Percentiles rank a stretch among this genome's conserved stretches.
These are phyloP conservation scores for Aramus guarauna DNA, from an alignment of 2,113 vertebrate species.

Conservation along the genomic window DNA sequence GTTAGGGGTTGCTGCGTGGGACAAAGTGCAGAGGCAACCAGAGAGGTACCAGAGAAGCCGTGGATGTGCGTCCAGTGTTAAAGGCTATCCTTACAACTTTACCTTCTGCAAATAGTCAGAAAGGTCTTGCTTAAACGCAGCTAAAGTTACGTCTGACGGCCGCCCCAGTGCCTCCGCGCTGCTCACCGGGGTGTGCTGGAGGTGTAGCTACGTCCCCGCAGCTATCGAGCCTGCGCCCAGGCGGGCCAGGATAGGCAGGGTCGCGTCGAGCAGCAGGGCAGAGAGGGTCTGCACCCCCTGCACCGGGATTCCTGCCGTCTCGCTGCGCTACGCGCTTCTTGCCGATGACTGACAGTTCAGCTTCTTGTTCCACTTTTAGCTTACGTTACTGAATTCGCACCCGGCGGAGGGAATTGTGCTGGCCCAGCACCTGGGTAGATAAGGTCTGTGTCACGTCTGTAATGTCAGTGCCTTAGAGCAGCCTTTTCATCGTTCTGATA, in stretches of 20 bases:
- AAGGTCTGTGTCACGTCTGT: background rate
- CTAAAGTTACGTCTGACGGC: background rate
- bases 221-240: rapidly evolving
- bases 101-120: background rate
- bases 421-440: background rate
- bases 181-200: background rate
- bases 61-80: background rate
- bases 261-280: background rate
- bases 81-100: background rate
- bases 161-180: background rate
- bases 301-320: background rate
- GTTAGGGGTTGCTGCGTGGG: background rate
- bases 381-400: background rate
- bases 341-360: background rate
- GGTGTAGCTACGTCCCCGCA: too few species aligned
- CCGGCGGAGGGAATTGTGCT: background rate
- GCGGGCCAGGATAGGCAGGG: rapidly evolving
- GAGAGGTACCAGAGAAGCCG: background rate
- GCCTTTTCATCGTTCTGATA: background rate
- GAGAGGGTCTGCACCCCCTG: too few species aligned
- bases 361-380: background rate
- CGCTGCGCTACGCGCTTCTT: background rate
- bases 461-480: background rate
- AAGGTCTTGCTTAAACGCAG: background rate
- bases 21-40: background rate